Conservation (phyloP, 2,888 invertebrate genomes). For the Plagodis pulveraria region DNA sequence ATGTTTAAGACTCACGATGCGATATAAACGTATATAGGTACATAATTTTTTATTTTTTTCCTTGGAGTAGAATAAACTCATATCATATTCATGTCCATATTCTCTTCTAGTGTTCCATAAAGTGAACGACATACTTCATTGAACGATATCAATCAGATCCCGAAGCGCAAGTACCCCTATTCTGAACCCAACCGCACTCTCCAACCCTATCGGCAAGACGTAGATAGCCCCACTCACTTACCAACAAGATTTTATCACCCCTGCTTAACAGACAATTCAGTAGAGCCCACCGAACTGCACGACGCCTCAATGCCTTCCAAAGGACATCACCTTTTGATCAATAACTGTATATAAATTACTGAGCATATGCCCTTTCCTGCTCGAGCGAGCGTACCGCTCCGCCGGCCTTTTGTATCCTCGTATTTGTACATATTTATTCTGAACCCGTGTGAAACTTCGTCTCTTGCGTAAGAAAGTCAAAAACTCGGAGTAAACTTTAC, state of each 20-base stretch:
- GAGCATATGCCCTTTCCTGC: conserved; percentile 81
- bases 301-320: conserved; percentile 77
- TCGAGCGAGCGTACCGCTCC: conserved; percentile 69
- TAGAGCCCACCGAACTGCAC: conserved; percentile 59
- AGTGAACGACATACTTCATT: conserved; percentile 22
- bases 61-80: too few relatives aligned
- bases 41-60: too few relatives aligned
- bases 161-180: conserved; percentile 38
- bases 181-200: conserved; percentile 51
- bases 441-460: conserved; percentile 44
- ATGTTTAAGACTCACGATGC: too few relatives aligned
- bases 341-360: conserved; percentile 84
- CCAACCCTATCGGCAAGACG: conserved; percentile 62
- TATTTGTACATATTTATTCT: conserved; percentile 45
- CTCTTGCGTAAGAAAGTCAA: conserved; percentile 39
- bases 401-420: conserved; percentile 65
- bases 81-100: too few relatives aligned
- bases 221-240: conserved; percentile 48
- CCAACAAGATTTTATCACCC: conserved; percentile 77
- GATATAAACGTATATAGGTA: too few relatives aligned
- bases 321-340: conserved; percentile 83
- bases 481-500: conserved; percentile 22
- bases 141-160: conserved; percentile 38
- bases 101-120: background rate
- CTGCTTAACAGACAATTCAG: conserved; percentile 73